Conservation (phyloP, 1,140 invertebrate species). For the Hypsibius dujardini region DNA sequence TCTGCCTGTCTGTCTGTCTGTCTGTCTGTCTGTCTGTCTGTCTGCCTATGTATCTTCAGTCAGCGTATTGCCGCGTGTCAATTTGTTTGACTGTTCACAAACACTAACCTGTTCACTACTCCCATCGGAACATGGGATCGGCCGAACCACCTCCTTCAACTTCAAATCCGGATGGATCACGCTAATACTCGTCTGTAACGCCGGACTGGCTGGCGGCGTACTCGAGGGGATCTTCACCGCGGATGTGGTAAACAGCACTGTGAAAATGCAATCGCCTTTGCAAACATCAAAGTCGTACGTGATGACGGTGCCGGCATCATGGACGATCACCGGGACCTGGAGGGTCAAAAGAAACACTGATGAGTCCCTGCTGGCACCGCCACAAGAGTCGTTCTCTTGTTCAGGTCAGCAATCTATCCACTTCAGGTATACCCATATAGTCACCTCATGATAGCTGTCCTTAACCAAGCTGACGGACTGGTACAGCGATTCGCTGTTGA, state of each 20-base stretch:
- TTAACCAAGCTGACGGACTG: constrained; percentile 47
- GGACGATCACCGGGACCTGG: constrained; percentile 49
- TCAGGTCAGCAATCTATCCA: too few species aligned
- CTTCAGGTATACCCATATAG: too few species aligned
- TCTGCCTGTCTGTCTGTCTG: too few species aligned
- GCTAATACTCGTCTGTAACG: constrained; percentile 7
- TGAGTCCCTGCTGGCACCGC: too few species aligned
- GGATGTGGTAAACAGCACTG: constrained; percentile 51
- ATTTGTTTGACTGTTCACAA: too few species aligned
- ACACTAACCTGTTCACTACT: constrained; percentile 24
- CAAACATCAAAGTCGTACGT: constrained; percentile 95
- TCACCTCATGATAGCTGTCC: constrained; percentile 59
- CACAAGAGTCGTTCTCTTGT: too few species aligned
- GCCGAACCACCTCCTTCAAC: background rate
- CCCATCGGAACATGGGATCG: constrained; percentile 23
- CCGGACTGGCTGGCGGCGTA: constrained; percentile 23
- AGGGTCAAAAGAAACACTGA: too few species aligned
- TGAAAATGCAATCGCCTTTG: constrained; percentile 68
- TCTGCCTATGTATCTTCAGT: too few species aligned
- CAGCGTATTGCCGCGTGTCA: too few species aligned
- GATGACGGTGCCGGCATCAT: constrained; percentile 67
- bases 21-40: too few species aligned
- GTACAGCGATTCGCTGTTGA: constrained; percentile 52
- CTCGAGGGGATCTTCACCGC: constrained; percentile 27
- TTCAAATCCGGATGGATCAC: background rate